Evolutionary conservation across 1,140 invertebrate species (phyloP).

Genomic region (Drosophila mauritiana): DNA sequence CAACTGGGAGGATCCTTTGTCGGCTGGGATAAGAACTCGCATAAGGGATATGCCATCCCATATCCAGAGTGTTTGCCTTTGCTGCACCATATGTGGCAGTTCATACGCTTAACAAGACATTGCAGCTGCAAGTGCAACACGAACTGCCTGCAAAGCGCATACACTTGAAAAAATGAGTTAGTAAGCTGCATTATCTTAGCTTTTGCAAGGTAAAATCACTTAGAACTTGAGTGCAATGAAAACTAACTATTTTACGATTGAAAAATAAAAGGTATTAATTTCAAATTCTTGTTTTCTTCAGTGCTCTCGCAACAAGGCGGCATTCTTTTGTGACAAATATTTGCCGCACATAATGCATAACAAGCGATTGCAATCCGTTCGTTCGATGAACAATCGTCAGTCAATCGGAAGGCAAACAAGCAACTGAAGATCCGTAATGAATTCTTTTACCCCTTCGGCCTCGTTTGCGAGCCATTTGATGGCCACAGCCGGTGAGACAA

Average conservation of each 20-base stretch:
- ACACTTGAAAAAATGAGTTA: neutral
- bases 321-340: constrained; percentile 59
- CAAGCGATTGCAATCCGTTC: constrained; percentile 37
- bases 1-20: constrained; percentile 38
- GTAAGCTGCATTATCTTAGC: too few species aligned
- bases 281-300: neutral
- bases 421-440: constrained; percentile 52
- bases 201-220: too few species aligned
- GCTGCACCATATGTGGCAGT: constrained; percentile 42
- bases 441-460: constrained; percentile 8
- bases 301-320: constrained; percentile 5
- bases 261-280: neutral
- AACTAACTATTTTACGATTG: too few species aligned
- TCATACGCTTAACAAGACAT: constrained; percentile 46
- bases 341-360: constrained; percentile 59
- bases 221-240: too few species aligned
- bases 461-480: constrained; percentile 40
- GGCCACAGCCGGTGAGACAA: constrained; percentile 45
- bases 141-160: neutral
- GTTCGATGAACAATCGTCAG: constrained; percentile 35
- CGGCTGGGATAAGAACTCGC: constrained; percentile 24
- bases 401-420: constrained; percentile 60
- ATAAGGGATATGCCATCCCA: constrained; percentile 28
- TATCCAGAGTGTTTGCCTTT: constrained; percentile 14
- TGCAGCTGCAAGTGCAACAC: constrained; percentile 38